phyloP scores from a whole-genome alignment of 2,113 vertebrate genomes.

The Daphoenositta chrysoptera region DNA sequence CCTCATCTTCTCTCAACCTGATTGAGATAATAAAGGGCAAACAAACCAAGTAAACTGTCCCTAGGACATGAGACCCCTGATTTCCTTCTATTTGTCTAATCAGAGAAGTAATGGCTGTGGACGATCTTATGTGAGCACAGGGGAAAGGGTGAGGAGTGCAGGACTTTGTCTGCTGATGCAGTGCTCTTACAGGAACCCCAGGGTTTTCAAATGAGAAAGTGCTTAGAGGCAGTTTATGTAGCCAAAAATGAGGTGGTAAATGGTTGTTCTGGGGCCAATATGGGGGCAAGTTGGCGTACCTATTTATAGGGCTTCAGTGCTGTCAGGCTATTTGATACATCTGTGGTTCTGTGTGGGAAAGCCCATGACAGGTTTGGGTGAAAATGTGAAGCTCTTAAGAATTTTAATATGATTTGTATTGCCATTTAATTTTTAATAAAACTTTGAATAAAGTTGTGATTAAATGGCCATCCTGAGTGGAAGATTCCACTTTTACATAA shows the following conservation, averaged over 20 bases:
- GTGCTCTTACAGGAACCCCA: conserved; percentile 52
- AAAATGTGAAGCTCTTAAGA: conserved; percentile 57
- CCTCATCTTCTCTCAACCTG: background rate
- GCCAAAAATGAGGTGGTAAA: conserved; percentile 67
- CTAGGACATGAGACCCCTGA: background rate
- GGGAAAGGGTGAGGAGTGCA: conserved; percentile 7
- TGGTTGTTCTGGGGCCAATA: conserved; percentile 64
- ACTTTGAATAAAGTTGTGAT: conserved; percentile 62
- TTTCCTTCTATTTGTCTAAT: conserved; percentile 10
- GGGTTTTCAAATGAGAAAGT: conserved; percentile 65
- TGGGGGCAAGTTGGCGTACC: conserved; percentile 57
- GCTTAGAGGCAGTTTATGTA: conserved; percentile 67
- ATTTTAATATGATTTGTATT: conserved; percentile 66
- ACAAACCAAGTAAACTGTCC: background rate
- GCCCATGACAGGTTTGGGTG: conserved; percentile 48
- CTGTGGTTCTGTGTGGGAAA: conserved; percentile 65
- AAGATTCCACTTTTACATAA: conserved; percentile 46
- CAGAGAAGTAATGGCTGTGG: background rate
- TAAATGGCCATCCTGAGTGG: conserved; percentile 32
- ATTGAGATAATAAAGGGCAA: background rate
- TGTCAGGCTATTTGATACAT: conserved; percentile 58
- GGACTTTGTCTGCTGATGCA: conserved; percentile 58
- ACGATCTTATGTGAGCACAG: background rate
- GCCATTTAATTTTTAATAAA: conserved; percentile 74
- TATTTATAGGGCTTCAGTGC: conserved; percentile 55